Conservation (phyloP, 2,113 vertebrate genomes). For the Lepidothrix coronata region DNA sequence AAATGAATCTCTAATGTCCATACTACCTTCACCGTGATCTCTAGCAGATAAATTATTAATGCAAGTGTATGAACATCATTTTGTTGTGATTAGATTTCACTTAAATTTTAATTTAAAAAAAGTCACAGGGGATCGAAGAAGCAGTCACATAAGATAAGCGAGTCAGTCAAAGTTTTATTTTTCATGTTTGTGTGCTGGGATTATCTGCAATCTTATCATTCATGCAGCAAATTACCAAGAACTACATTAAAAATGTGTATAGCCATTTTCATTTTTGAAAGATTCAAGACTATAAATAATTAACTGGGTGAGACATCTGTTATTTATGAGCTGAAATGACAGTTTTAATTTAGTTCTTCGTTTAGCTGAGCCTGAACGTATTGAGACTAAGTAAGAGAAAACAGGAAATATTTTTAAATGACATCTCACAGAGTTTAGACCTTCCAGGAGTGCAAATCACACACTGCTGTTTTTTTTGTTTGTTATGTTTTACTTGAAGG, state of each 20-base stretch:
- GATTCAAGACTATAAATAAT: slow-evolving; percentile 86
- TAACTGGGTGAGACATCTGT: slow-evolving; percentile 83
- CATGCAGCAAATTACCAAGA: slow-evolving; percentile 82
- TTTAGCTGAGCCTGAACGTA: slow-evolving; percentile 73
- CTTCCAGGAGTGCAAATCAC: slow-evolving; percentile 53
- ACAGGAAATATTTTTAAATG: slow-evolving; percentile 69
- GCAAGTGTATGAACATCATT: slow-evolving; percentile 74
- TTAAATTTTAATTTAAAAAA: slow-evolving; percentile 81
- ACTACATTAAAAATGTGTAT: slow-evolving; percentile 87
- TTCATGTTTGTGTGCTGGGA: slow-evolving; percentile 81
- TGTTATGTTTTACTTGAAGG: slow-evolving; percentile 38
- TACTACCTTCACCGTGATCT: slow-evolving; percentile 66
- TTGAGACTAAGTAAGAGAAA: slow-evolving; percentile 70
- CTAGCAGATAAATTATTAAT: slow-evolving; percentile 79
- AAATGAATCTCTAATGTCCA: slow-evolving; percentile 59
- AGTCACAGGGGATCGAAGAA: slow-evolving; percentile 68
- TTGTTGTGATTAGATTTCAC: slow-evolving; percentile 79
- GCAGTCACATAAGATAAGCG: slow-evolving; percentile 71
- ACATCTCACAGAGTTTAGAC: slow-evolving; percentile 5
- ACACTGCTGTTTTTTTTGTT: background rate
- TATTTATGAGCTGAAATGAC: slow-evolving; percentile 90
- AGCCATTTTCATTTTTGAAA: slow-evolving; percentile 84
- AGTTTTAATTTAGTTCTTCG: slow-evolving; percentile 83
- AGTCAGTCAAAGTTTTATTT: slow-evolving; percentile 78
- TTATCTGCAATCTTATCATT: slow-evolving; percentile 84